Evolutionary conservation across 2,888 invertebrate genomes (phyloP).

Genomic region (Lamellibrachia satsuma): DNA sequence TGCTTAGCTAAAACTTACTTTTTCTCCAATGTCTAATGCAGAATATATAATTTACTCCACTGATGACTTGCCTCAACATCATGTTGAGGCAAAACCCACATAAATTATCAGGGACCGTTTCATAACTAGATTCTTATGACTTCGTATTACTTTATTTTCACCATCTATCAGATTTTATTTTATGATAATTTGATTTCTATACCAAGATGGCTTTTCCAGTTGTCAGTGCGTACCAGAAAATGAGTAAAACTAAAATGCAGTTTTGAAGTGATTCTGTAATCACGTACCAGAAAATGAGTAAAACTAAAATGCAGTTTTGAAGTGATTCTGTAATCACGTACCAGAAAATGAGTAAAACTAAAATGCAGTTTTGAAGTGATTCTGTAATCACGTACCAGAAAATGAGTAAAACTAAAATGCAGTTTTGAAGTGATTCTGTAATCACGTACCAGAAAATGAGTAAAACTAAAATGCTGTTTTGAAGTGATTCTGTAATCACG

Average conservation of each 20-base stretch:
- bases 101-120: not conserved
- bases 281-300: not conserved
- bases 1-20: not conserved
- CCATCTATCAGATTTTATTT: too few relatives aligned
- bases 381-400: too few relatives aligned
- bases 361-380: not conserved
- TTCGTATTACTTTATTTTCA: too few relatives aligned
- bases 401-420: not conserved
- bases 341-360: not conserved
- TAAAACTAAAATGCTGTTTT: not conserved
- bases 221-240: not conserved
- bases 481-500: too few relatives aligned
- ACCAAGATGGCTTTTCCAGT: not conserved
- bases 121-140: not conserved
- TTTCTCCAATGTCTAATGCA: not conserved
- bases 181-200: too few relatives aligned
- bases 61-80: not conserved
- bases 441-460: not conserved
- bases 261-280: too few relatives aligned
- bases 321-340: too few relatives aligned
- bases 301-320: not conserved
- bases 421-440: too few relatives aligned
- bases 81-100: not conserved
- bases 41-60: not conserved
- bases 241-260: not conserved